Conservation (phyloP, 2,888 invertebrate species). For the Lordiphosa fenestrarum region DNA sequence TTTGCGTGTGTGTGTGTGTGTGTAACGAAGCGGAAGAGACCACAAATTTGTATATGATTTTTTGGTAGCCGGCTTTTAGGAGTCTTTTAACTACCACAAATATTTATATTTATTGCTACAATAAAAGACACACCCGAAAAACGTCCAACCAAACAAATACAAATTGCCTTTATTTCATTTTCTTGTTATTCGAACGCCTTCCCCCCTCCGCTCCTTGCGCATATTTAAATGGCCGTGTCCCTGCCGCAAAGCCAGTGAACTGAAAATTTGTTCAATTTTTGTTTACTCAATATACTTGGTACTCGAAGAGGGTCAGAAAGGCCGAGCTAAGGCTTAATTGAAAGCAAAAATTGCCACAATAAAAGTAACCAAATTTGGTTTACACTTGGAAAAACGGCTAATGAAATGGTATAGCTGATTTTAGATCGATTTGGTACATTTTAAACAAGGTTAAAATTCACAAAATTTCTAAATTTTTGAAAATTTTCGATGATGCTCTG, state of each 20-base stretch:
- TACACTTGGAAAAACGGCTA: neutral
- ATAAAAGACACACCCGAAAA: constrained; percentile 67
- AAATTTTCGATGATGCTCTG: no score
- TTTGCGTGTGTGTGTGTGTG: constrained; percentile 70
- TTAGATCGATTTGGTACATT: no score
- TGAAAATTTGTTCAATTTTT: constrained; percentile 69
- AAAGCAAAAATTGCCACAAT: constrained; percentile 34
- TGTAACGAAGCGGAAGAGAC: constrained; percentile 60
- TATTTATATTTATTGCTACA: constrained; percentile 53
- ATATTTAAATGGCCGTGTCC: constrained; percentile 41
- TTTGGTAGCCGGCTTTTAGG: constrained; percentile 44
- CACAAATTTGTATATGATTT: constrained; percentile 73
- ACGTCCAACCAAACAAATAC: constrained; percentile 66
- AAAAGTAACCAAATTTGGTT: constrained; percentile 11
- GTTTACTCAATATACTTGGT: constrained; percentile 66
- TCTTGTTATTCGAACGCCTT: constrained; percentile 26
- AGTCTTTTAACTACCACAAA: constrained; percentile 37
- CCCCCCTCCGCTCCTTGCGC: constrained; percentile 11
- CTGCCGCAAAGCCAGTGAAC: constrained; percentile 75
- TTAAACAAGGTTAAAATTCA: no score
- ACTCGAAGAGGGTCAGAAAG: constrained; percentile 23
- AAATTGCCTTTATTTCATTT: constrained; percentile 43
- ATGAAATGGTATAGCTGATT: no score
- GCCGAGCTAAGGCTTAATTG: constrained; percentile 6
- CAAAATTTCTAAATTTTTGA: no score